Evolutionary conservation across 2,113 vertebrate species (phyloP).

Genomic region (Eulacestoma nigropectus): DNA sequence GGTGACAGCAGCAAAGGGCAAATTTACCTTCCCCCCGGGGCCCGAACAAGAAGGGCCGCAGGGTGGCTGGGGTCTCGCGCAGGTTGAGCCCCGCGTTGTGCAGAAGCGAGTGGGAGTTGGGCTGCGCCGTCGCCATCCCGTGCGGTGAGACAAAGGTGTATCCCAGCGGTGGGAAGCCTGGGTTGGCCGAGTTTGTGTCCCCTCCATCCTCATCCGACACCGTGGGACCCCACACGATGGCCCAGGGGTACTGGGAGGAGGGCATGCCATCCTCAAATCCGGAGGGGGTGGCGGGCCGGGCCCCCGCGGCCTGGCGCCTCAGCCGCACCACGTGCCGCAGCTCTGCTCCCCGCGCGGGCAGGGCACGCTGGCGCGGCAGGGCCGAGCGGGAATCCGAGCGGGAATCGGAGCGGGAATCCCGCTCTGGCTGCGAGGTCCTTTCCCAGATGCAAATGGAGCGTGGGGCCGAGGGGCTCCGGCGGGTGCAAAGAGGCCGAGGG

Average conservation of each 20-base stretch:
- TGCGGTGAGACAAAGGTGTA: slow-evolving; percentile 75
- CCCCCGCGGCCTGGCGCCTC: slow-evolving; percentile 58
- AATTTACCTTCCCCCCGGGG: slow-evolving; percentile 75
- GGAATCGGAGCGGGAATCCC: slow-evolving; percentile 51
- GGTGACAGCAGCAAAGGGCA: background rate
- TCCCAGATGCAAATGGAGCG: slow-evolving; percentile 74
- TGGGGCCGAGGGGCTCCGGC: slow-evolving; percentile 62
- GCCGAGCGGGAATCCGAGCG: slow-evolving; percentile 23
- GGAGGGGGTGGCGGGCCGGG: slow-evolving; percentile 71
- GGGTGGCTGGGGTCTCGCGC: slow-evolving; percentile 73
- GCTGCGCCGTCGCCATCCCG: slow-evolving; percentile 72
- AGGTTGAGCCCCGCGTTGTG: slow-evolving; percentile 74
- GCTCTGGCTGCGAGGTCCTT: slow-evolving; percentile 62
- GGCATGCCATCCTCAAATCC: slow-evolving; percentile 77
- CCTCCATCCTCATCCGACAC: slow-evolving; percentile 78
- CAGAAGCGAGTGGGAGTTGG: slow-evolving; percentile 74
- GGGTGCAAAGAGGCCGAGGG: slow-evolving; percentile 70
- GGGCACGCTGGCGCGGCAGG: background rate
- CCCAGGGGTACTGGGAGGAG: slow-evolving; percentile 83
- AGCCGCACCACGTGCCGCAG: slow-evolving; percentile 48
- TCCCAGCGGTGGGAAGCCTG: slow-evolving; percentile 72
- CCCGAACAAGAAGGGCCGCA: slow-evolving; percentile 75
- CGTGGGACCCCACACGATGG: slow-evolving; percentile 80
- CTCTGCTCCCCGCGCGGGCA: background rate
- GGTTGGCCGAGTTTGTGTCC: slow-evolving; percentile 75